These are phyloP conservation scores for Apostichopus californicus DNA, from an alignment of 35 echinoderm and acorn worm genomes.

Conservation along the genomic window DNA sequence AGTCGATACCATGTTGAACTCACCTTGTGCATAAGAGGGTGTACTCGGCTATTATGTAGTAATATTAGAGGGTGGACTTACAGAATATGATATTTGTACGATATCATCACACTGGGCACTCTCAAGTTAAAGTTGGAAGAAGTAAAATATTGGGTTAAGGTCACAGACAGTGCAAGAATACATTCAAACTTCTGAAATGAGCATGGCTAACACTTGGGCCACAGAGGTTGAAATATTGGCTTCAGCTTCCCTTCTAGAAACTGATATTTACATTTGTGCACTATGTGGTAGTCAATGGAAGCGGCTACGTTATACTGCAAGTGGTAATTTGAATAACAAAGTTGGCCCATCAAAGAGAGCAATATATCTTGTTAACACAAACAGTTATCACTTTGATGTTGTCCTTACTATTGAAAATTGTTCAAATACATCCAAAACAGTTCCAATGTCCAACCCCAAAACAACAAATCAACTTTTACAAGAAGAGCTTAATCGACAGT, in stretches of 20 bases:
- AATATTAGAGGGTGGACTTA: too few species aligned
- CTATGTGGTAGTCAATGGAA: too few species aligned
- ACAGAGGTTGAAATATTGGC: constrained; percentile 20
- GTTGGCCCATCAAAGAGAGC: constrained; percentile 16
- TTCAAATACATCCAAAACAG: neutral
- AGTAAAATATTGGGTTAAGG: too few species aligned
- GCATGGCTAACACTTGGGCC: neutral
- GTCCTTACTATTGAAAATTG: constrained; percentile 7
- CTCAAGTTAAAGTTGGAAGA: too few species aligned
- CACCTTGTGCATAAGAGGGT: too few species aligned
- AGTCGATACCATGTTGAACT: too few species aligned
- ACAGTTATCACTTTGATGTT: constrained; percentile 41
- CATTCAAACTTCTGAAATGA: neutral
- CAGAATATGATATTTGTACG: too few species aligned
- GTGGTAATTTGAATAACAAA: constrained; percentile 13
- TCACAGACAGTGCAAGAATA: constrained; percentile 18
- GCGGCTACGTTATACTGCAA: neutral
- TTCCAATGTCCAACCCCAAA: constrained; percentile 1
- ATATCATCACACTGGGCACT: too few species aligned
- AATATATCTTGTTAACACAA: constrained; percentile 40
- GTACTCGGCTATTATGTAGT: too few species aligned
- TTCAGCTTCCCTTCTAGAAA: constrained; percentile 19
- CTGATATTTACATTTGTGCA: constrained; percentile 8
- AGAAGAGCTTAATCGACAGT: constrained; percentile 16
- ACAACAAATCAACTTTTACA: constrained; percentile 22